A percentile compares a stretch with the other conserved stretches of the same genome.
These are phyloP conservation scores for Pachyseris speciosa DNA, from an alignment of 64 coral and sea anemone species.

Conservation along the genomic window DNA sequence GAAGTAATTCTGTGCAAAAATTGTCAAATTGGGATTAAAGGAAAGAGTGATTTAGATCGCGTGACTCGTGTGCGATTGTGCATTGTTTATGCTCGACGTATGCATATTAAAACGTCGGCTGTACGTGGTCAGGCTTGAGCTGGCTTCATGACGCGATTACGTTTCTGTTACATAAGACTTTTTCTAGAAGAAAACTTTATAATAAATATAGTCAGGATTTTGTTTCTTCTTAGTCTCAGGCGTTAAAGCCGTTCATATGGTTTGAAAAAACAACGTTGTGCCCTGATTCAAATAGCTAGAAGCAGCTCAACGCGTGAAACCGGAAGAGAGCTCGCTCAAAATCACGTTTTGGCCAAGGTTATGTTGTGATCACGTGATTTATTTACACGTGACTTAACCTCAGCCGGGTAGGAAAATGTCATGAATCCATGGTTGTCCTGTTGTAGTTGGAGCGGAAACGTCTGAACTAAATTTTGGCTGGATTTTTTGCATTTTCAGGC, in stretches of 20 bases:
- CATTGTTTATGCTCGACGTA: neutral
- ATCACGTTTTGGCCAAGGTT: slow-evolving; percentile 25
- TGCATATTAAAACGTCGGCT: neutral
- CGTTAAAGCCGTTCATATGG: neutral
- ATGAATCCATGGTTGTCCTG: too few relatives aligned
- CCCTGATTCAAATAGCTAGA: neutral
- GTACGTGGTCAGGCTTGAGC: neutral
- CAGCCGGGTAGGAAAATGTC: neutral
- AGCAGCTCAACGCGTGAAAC: neutral
- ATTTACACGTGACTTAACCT: neutral
- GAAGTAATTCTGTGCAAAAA: neutral
- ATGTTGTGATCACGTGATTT: slow-evolving; percentile 23
- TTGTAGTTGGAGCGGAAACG: too few relatives aligned
- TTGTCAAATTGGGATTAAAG: neutral
- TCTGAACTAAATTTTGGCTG: neutral
- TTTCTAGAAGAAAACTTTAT: neutral
- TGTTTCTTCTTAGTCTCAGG: too few relatives aligned
- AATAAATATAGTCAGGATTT: too few relatives aligned
- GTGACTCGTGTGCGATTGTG: neutral
- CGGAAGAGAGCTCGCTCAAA: neutral
- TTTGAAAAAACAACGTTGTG: neutral
- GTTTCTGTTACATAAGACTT: neutral
- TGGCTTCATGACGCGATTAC: neutral
- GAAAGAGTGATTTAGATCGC: neutral
- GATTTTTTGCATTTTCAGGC: neutral